Conservation (phyloP, 1,140 invertebrate species). For the Parasteatoda tepidariorum region DNA sequence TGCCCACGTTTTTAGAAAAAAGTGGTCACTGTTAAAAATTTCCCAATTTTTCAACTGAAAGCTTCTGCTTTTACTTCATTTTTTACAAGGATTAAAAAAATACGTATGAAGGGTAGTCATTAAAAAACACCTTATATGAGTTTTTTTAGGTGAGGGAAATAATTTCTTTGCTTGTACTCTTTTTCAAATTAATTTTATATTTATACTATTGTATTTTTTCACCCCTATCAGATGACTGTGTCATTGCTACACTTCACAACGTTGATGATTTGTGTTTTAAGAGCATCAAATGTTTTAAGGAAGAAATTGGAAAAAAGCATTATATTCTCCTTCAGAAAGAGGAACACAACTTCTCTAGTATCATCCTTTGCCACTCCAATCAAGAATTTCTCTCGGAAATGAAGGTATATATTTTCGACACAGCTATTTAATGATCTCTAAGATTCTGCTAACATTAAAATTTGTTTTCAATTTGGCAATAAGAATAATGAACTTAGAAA, state of each 20-base stretch:
- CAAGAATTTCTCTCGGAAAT: slow-evolving; percentile 76
- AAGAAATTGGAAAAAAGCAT: neutral
- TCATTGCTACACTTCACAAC: neutral
- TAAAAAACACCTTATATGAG: neutral
- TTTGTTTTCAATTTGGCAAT: too few relatives aligned
- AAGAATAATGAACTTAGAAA: too few relatives aligned
- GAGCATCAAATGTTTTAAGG: neutral
- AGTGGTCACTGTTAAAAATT: too few relatives aligned
- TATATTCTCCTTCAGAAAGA: neutral
- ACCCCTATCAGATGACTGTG: neutral
- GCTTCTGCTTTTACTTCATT: too few relatives aligned
- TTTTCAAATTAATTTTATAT: neutral
- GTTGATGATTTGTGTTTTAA: neutral
- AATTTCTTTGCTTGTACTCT: neutral
- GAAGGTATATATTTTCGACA: slow-evolving; percentile 73
- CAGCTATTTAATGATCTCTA: too few relatives aligned
- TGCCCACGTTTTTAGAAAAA: too few relatives aligned
- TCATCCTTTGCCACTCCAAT: slow-evolving; percentile 21
- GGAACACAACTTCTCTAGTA: neutral
- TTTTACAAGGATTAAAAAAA: too few relatives aligned
- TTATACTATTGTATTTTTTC: neutral
- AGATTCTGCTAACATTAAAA: too few relatives aligned
- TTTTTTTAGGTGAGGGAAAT: neutral
- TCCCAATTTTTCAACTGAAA: too few relatives aligned
- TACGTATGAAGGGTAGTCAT: too few relatives aligned